Evolutionary conservation across 2,113 vertebrate species (phyloP).

Genomic region (Bambusicola thoracicus): DNA sequence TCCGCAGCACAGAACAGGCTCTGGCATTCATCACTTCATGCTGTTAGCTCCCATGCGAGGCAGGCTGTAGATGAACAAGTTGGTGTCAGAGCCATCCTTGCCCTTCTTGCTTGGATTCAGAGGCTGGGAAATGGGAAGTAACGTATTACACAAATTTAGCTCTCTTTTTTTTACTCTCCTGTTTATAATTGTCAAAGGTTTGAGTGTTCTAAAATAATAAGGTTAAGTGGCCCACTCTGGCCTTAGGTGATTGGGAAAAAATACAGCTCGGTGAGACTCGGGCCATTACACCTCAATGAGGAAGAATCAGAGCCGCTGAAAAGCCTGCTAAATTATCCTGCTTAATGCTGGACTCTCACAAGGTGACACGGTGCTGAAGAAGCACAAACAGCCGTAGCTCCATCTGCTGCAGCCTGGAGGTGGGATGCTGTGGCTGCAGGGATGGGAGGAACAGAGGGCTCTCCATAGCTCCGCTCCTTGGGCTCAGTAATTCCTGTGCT

Average conservation of each 20-base stretch:
- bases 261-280: conserved; percentile 23
- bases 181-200: conserved; percentile 41
- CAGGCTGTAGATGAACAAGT: not conserved
- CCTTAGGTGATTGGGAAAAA: conserved; percentile 32
- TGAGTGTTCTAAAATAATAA: conserved; percentile 48
- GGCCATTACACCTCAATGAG: conserved; percentile 16
- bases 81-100: not conserved
- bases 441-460: not conserved
- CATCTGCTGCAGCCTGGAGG: not conserved
- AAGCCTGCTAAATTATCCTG: conserved; percentile 53
- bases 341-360: not conserved
- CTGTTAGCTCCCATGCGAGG: not conserved
- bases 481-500: not conserved
- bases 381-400: not conserved
- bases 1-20: not conserved
- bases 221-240: conserved; percentile 40
- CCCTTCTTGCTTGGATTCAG: not conserved
- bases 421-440: fast-evolving
- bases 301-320: not conserved
- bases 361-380: conserved; percentile 51
- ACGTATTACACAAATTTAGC: conserved; percentile 9
- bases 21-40: not conserved
- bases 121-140: not conserved
- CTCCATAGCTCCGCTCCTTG: not conserved
- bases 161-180: conserved; percentile 9